phyloP scores from a whole-genome alignment of 2,888 invertebrate genomes.

The Eupithecia pulchellata region DNA sequence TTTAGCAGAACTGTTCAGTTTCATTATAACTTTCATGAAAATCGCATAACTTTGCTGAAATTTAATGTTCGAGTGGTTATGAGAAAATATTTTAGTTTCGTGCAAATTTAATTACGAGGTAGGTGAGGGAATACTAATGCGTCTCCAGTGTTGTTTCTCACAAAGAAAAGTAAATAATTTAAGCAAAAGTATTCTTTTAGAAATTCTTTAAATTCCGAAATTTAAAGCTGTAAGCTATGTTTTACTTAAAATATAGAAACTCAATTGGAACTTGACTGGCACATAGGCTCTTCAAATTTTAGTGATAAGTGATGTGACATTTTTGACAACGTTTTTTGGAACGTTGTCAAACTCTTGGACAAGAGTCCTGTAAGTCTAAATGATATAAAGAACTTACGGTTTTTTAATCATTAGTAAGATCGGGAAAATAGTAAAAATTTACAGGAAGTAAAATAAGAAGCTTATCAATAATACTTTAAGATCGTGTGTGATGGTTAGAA shows the following conservation, averaged over 20 bases:
- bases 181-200: background rate
- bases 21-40: constrained; percentile 3
- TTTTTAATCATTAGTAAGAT: no score
- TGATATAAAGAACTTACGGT: no score
- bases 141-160: background rate
- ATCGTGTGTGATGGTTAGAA: no score
- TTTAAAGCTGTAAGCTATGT: background rate
- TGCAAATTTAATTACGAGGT: background rate
- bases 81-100: constrained; percentile 4
- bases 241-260: no score
- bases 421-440: background rate
- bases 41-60: background rate
- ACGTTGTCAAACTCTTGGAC: no score
- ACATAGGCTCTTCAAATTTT: no score
- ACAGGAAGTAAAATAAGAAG: background rate
- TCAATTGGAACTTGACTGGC: no score
- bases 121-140: background rate
- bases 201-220: background rate
- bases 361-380: no score
- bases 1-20: constrained; percentile 1
- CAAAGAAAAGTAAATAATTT: background rate
- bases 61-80: constrained; percentile 6
- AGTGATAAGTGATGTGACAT: no score
- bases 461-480: no score
- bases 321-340: no score